Conservation (phyloP, 92 coral and sea anemone species). For the Epizoanthus ramosus region DNA sequence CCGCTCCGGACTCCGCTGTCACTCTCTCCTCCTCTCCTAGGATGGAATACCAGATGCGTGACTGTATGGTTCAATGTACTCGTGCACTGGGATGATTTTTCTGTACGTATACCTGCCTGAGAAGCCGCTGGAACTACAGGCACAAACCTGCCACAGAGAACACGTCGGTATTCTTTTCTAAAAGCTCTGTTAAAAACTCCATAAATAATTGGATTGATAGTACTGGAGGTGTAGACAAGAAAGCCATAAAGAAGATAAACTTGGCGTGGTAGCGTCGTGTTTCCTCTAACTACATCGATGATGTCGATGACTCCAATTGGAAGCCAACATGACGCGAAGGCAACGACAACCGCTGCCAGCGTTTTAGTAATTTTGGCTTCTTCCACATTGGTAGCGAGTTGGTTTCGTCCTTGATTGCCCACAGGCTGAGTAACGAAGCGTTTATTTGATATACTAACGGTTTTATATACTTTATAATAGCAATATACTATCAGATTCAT, state of each 20-base stretch:
- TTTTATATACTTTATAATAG: slow-evolving; percentile 41
- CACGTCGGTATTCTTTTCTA: slow-evolving; percentile 50
- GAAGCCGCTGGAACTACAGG: neutral
- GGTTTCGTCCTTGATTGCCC: neutral
- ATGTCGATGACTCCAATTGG: slow-evolving; percentile 63
- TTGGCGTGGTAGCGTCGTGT: slow-evolving; percentile 46
- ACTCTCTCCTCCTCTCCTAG: too few relatives aligned
- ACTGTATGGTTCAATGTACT: neutral
- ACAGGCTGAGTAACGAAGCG: slow-evolving; percentile 16
- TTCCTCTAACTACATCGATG: slow-evolving; percentile 53
- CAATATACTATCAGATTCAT: slow-evolving; percentile 31
- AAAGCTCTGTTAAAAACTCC: slow-evolving; percentile 63
- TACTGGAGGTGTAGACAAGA: slow-evolving; percentile 55
- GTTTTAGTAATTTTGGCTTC: slow-evolving; percentile 73
- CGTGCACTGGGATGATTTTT: neutral
- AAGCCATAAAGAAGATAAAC: slow-evolving; percentile 58
- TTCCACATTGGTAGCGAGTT: slow-evolving; percentile 56
- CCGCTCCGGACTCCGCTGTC: too few relatives aligned
- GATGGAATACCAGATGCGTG: neutral
- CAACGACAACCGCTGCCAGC: slow-evolving; percentile 57
- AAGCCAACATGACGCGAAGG: slow-evolving; percentile 68
- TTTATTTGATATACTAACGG: slow-evolving; percentile 35
- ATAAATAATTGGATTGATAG: slow-evolving; percentile 68
- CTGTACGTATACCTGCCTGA: neutral
- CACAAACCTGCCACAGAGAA: neutral